A percentile compares a stretch with the other conserved stretches of the same genome.
Evolutionary conservation across 2,113 vertebrate genomes (phyloP).

Genomic region (Gorsachius goisagi): DNA sequence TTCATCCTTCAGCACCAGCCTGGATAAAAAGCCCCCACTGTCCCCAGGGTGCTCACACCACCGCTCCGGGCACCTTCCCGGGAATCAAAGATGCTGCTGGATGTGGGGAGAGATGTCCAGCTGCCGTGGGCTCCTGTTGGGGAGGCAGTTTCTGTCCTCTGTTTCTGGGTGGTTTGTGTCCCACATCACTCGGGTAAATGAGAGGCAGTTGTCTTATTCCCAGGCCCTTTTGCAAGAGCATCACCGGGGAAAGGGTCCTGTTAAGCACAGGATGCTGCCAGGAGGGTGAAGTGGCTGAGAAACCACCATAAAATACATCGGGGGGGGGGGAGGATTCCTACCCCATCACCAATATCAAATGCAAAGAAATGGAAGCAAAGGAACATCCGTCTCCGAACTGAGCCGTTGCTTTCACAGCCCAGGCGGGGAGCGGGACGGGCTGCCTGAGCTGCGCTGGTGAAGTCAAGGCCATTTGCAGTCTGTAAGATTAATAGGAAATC

Average conservation of each 20-base stretch:
- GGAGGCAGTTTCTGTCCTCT: background rate
- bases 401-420: background rate
- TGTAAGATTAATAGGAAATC: slow-evolving; percentile 25
- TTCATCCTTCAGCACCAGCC: background rate
- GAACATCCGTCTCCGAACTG: background rate
- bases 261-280: background rate
- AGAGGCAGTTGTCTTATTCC: background rate
- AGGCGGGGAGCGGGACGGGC: background rate
- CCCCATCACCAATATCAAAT: background rate
- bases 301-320: background rate
- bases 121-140: rapidly evolving
- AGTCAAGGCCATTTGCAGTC: background rate
- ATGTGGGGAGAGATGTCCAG: background rate
- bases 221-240: background rate
- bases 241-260: background rate
- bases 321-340: background rate
- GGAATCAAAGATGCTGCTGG: background rate
- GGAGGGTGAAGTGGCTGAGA: background rate
- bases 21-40: background rate
- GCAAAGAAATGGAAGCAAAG: background rate
- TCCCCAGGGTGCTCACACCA: background rate
- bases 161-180: background rate
- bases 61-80: background rate
- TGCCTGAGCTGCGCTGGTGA: background rate
- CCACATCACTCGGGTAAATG: background rate